phyloP scores from a whole-genome alignment of 2,888 invertebrate species.

The Lithophane semibrunnea region DNA sequence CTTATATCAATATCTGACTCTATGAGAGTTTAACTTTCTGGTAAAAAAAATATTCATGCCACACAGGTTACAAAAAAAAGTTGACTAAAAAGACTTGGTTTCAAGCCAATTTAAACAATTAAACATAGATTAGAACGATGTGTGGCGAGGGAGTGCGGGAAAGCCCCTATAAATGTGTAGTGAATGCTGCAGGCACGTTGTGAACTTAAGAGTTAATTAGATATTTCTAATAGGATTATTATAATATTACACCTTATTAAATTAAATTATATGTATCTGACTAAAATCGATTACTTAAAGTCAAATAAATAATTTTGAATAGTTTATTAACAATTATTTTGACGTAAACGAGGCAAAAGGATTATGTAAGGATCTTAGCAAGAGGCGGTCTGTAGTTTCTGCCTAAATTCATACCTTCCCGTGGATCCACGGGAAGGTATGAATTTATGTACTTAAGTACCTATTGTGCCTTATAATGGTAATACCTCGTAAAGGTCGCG shows the following conservation, averaged over 20 bases:
- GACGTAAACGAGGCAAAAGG: too few relatives aligned
- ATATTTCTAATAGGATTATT: not conserved
- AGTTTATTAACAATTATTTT: not conserved
- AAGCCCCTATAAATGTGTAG: slow-evolving; percentile 2
- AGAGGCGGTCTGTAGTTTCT: too few relatives aligned
- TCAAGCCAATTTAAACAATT: not conserved
- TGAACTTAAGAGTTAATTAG: not conserved
- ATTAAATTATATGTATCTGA: not conserved
- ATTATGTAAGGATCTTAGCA: too few relatives aligned
- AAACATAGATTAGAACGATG: not conserved
- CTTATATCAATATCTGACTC: not conserved
- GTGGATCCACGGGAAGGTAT: too few relatives aligned
- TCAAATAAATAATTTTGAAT: not conserved
- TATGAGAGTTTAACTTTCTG: not conserved
- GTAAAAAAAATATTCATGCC: not conserved
- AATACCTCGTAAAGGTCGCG: too few relatives aligned
- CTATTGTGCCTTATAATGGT: not conserved
- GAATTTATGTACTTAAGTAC: not conserved
- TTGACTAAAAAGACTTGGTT: slow-evolving; percentile 26
- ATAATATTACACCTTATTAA: not conserved
- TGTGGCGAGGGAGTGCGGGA: slow-evolving; percentile 14
- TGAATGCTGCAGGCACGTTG: slow-evolving; percentile 32
- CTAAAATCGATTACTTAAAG: too few relatives aligned
- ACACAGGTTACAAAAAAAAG: not conserved
- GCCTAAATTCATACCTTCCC: too few relatives aligned